Base-by-base conservation (phyloP, 2,888 invertebrate genomes). In the Eretmocerus hayati region DNA sequence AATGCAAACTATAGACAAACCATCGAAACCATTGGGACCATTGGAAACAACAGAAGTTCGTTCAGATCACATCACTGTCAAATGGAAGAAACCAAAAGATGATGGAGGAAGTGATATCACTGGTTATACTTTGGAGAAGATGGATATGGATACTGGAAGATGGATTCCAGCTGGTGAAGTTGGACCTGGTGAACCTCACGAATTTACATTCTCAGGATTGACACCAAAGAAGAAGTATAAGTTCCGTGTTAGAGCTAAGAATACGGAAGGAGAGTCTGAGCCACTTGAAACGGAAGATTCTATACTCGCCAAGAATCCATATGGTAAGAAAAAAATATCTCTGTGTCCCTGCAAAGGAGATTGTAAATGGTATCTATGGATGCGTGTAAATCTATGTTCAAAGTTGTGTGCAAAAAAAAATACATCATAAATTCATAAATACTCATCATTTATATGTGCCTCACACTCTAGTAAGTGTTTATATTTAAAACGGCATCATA, bases 201-300 rank as follows among this genome's bases (percentile, higher is more conserved):
- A 80, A 58, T 90, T 92, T 72, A 86, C 87, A 52, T 88, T 96
- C 66, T 84, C 88, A 72, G 89, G 90, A 45, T 77, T 99, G 56
- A 93, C 90, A 11, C 87, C 93, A 32, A 90, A 96, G 74, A 90
- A 95, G 76, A 91, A 94, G 70, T 99, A 99, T 76, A 94, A 93
- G 75, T 95, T 99, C 77, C 83, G 97, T 56, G 96, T 99, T 0
- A 90, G 90, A 58, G 97, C 97, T 26, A 87, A 94, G 46, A 99
- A 99, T 72, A 92, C 93, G 68, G 94, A 96, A 74, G 97, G 97
- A 37, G 93, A 94, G 74, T 94, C 95, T 2, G 95, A 95, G 57
- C 93, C 96, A 35, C 77, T 97, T 56, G 93, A 92, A 71, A 90
- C 91, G 13, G 85, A 86, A 39, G 88, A 90, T 56, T 80, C 88